These are phyloP conservation scores for Molanna angustata DNA, from an alignment of 2,888 invertebrate genomes.

Conservation along the genomic window DNA sequence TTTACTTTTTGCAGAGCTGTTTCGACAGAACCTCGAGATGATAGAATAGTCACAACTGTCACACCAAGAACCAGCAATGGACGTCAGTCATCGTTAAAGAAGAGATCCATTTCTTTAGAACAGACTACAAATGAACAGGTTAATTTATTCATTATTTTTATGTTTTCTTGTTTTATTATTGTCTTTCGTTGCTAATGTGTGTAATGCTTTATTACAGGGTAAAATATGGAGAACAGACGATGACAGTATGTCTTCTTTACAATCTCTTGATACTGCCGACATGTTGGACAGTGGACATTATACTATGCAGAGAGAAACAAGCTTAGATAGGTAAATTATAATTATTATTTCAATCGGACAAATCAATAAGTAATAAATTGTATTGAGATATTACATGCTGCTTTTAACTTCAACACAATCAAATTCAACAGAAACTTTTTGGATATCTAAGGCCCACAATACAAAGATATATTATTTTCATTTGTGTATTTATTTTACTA, in stretches of 20 bases:
- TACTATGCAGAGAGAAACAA: constrained; percentile 67
- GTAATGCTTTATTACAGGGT: constrained; percentile 42
- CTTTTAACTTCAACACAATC: too few relatives aligned
- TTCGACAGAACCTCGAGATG: constrained; percentile 52
- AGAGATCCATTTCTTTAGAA: constrained; percentile 53
- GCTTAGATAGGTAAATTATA: constrained; percentile 65
- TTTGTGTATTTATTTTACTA: too few relatives aligned
- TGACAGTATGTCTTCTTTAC: constrained; percentile 80
- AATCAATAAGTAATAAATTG: too few relatives aligned
- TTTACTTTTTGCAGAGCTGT: constrained; percentile 44
- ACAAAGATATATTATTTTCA: too few relatives aligned
- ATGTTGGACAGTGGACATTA: constrained; percentile 56
- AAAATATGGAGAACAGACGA: constrained; percentile 81
- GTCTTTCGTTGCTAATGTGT: too few relatives aligned
- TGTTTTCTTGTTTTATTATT: neutral
- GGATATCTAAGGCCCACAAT: too few relatives aligned
- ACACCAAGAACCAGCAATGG: constrained; percentile 39
- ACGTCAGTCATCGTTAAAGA: constrained; percentile 50
- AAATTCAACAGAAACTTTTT: too few relatives aligned
- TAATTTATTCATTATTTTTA: neutral
- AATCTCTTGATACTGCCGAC: constrained; percentile 66
- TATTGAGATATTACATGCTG: too few relatives aligned
- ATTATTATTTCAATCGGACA: neutral
- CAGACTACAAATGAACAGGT: constrained; percentile 53
- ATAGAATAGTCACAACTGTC: constrained; percentile 41